These are phyloP conservation scores for Sminthurinus aureus DNA, from an alignment of 2,888 invertebrate genomes.

Conservation along the genomic window DNA sequence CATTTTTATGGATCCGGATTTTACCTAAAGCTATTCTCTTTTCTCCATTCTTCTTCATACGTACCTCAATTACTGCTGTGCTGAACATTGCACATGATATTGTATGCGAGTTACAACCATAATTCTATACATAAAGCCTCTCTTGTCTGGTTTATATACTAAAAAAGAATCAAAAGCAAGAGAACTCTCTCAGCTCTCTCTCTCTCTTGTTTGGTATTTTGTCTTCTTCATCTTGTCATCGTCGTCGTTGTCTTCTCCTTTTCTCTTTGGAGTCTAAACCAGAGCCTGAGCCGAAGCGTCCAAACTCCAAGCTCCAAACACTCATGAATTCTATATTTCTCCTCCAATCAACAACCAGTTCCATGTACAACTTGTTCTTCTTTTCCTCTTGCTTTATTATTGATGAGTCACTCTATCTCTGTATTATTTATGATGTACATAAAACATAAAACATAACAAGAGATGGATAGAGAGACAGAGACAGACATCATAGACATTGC, in stretches of 20 bases:
- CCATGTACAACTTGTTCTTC: constrained; percentile 20
- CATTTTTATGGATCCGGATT: constrained; percentile 52
- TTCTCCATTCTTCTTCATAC: too few species aligned
- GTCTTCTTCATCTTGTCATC: background rate
- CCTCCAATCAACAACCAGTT: constrained; percentile 7
- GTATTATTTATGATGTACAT: constrained; percentile 33
- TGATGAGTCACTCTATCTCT: constrained; percentile 37
- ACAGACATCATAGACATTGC: background rate
- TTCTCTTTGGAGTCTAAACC: background rate
- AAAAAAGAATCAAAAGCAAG: too few species aligned
- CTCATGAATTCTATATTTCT: background rate
- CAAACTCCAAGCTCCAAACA: too few species aligned
- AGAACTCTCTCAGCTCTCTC: too few species aligned
- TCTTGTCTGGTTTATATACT: too few species aligned
- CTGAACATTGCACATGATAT: too few species aligned
- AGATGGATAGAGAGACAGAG: background rate
- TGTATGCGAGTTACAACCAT: background rate
- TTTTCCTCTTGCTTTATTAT: constrained; percentile 22
- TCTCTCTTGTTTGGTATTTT: too few species aligned
- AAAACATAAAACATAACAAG: constrained; percentile 3
- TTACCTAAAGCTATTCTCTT: constrained; percentile 49
- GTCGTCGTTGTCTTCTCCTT: background rate
- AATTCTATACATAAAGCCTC: background rate
- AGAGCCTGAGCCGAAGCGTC: too few species aligned
- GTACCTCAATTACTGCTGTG: background rate